phyloP scores from a whole-genome alignment of 2,113 vertebrate species.

The Thamnophis sirtalis region DNA sequence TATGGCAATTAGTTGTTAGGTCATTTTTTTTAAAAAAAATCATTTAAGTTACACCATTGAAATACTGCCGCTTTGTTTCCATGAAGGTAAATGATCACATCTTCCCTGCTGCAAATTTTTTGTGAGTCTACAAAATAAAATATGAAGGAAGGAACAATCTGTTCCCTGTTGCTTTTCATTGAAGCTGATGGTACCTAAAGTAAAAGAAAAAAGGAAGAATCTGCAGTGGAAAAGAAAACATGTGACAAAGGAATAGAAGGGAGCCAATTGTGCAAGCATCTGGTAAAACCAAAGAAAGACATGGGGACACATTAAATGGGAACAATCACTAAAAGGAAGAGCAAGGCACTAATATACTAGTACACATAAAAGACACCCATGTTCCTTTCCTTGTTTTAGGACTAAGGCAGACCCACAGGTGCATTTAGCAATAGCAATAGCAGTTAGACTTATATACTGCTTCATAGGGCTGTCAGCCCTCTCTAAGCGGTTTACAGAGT shows the following conservation, averaged over 20 bases:
- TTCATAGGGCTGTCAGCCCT: too few relatives aligned
- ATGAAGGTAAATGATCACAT: not conserved
- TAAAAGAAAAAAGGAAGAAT: not conserved
- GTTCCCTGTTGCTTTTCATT: not conserved
- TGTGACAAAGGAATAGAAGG: not conserved
- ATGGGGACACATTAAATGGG: not conserved
- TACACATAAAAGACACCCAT: not conserved
- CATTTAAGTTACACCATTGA: not conserved
- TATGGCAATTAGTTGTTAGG: not conserved
- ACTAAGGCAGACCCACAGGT: too few relatives aligned
- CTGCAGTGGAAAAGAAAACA: not conserved
- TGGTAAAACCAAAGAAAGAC: not conserved
- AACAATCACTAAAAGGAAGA: not conserved
- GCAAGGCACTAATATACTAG: not conserved
- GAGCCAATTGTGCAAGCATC: not conserved
- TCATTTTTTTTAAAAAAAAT: not conserved
- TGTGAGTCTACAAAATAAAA: not conserved
- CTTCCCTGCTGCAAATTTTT: not conserved
- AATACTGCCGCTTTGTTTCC: not conserved
- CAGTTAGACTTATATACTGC: too few relatives aligned
- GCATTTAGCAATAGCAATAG: too few relatives aligned
- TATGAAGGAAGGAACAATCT: not conserved
- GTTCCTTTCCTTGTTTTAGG: not conserved
- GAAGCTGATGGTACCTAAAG: not conserved
- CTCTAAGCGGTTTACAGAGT: too few relatives aligned